Base-by-base conservation (phyloP, 2,113 vertebrate genomes). In the Oriolus oriolus region DNA sequence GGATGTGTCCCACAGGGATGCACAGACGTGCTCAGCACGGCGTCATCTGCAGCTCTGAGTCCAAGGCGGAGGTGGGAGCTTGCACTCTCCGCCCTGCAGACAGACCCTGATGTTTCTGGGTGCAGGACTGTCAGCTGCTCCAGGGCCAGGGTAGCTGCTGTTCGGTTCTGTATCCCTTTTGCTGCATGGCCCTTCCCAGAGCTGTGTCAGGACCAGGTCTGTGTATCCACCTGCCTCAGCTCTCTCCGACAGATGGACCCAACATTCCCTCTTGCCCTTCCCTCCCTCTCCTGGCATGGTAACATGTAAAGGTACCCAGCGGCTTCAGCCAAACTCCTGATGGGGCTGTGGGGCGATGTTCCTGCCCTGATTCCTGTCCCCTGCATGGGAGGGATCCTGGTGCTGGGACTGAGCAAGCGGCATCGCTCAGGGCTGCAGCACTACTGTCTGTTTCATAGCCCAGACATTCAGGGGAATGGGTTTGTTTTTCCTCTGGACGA, bases 91-190 rank as follows among this genome's bases (percentile, higher is more conserved):
- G 3, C 35, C 63, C 60, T 4, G 2, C 15, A 60, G 41, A 12
- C 18, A 27, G 22, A 30, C 19, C 37, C n/a, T 30, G 12, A 6
- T 27, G 11, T 12, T 69, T 69, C 26, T 27, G 57, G 35, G 30
- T 30, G 33, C 37, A 66, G 59, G 10, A 54, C 13, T 57, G 16
- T 17, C 45, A 61, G n/a, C 20, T 42, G 23, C 56, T 28, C 18
- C 0, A 1, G 47, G 13, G 30, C n/a, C 0, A 0, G 37, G 26
- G 9, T n/a, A 89, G 64, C 30, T 70, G 77, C 78, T 3, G 0
- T 42, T 59, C 35, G 66, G 49, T 30, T 81, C 56, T 28, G 49
- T 27, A 14, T 12, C 11, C 39, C 6, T 84, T 87, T 24, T 63
- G 64, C 56, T 57, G 23, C 33, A 4, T 7, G 30, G 28, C 20